A percentile compares a stretch with the other conserved stretches of the same genome.
Evolutionary conservation across 2,888 invertebrate genomes (phyloP).

Genomic region (Dicranocentrus wangi): DNA sequence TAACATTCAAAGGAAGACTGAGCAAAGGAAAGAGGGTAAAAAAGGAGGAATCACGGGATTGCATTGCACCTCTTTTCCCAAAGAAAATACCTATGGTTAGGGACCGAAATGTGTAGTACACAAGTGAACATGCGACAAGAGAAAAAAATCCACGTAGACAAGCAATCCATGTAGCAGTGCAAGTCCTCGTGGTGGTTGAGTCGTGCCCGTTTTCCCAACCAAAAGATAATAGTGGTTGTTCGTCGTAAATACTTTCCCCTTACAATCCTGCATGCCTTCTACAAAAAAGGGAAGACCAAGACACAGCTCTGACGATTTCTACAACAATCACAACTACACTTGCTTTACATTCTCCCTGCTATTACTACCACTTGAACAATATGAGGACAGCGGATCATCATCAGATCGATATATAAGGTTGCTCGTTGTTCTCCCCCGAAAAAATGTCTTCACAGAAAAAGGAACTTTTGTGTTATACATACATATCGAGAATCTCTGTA

Average conservation of each 20-base stretch:
- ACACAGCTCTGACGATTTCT: slow-evolving; percentile 45
- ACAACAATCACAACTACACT: slow-evolving; percentile 58
- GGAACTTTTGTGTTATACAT: too few relatives aligned
- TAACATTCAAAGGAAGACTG: slow-evolving; percentile 11
- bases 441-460: not conserved
- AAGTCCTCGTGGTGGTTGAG: not conserved
- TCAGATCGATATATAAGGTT: slow-evolving; percentile 57
- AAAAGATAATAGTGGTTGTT: slow-evolving; percentile 50
- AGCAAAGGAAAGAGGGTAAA: slow-evolving; percentile 8
- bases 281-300: slow-evolving; percentile 22
- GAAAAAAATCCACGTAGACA: slow-evolving; percentile 40
- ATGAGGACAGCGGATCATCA: slow-evolving; percentile 60
- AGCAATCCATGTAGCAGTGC: slow-evolving; percentile 17
- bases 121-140: slow-evolving; percentile 22
- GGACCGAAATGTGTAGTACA: slow-evolving; percentile 25
- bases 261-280: slow-evolving; percentile 7
- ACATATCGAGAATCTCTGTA: not conserved
- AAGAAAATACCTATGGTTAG: slow-evolving; percentile 29
- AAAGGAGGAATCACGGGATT: slow-evolving; percentile 31
- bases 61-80: slow-evolving; percentile 22
- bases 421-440: not conserved
- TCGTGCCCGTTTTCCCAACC: slow-evolving; percentile 26
- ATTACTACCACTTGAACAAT: slow-evolving; percentile 63
- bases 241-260: slow-evolving; percentile 36
- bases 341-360: slow-evolving; percentile 43